phyloP scores from a whole-genome alignment of 2,797 vertebrate genomes.

The Ibycter americanus region DNA sequence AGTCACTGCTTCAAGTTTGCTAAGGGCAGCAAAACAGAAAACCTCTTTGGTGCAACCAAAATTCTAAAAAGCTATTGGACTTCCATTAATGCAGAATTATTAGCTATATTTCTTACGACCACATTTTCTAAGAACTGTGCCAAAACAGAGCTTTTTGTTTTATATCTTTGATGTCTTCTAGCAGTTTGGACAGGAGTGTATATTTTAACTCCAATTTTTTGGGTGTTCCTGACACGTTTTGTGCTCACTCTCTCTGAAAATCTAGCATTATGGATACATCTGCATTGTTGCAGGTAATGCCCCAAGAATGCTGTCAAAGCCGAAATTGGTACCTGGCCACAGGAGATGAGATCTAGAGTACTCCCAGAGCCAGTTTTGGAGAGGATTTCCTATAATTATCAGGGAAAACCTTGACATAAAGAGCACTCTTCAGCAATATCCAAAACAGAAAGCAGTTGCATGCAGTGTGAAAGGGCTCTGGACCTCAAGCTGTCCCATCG shows the following conservation, averaged over 20 bases:
- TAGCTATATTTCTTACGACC: background rate
- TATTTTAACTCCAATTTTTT: background rate
- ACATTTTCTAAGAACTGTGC: background rate
- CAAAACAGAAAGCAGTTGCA: background rate
- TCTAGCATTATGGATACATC: background rate
- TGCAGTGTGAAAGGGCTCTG: background rate
- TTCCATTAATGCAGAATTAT: background rate
- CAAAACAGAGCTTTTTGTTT: background rate
- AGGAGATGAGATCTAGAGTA: background rate
- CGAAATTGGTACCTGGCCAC: background rate
- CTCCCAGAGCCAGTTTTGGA: background rate
- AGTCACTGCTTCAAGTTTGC: background rate
- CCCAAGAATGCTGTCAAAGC: background rate
- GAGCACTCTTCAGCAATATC: background rate
- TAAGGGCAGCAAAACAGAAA: background rate
- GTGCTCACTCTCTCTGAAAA: background rate
- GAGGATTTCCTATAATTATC: background rate
- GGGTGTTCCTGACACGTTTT: background rate
- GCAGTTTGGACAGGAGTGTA: background rate
- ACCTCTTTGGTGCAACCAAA: background rate
- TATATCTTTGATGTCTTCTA: background rate
- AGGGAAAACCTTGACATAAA: background rate
- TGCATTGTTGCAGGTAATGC: background rate
- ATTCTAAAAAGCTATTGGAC: background rate
- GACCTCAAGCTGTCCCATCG: background rate